Base-by-base conservation (phyloP, 2,113 vertebrate genomes). In the Mohoua ochrocephala region DNA sequence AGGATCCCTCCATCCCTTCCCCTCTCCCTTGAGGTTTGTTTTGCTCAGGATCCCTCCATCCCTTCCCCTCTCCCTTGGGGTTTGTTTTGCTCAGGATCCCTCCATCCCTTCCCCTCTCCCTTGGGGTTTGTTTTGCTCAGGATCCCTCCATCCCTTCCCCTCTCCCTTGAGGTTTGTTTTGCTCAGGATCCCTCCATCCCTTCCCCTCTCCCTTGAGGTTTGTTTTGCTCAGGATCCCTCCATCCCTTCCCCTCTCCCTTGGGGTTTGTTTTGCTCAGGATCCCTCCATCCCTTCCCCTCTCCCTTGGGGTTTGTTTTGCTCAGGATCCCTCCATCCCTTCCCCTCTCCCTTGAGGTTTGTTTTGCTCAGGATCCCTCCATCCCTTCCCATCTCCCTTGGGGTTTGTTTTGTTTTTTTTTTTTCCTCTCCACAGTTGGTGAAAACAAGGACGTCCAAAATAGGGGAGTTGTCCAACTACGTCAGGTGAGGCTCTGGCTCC, bases 401-500 rank as follows among this genome's bases (percentile, higher is more conserved):
- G 18, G 13, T 56, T 57, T 30, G 13, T 39, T 50, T 31, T 57
- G 42, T 1, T n/a, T n/a, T n/a, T n/a, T 70, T 73, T 37, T 87
- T 91, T 84, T 56, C 44, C 95, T 76, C 87, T 56, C 97, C 88
- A 28, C 95, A 99, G 99, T 27, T 99, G 93, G 98, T 99, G 93
- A 99, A 98, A 96, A 99, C 99, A 45, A 98, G 98, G 96, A 99
- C 98, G 16, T 98, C 98, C 85, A 98, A 97, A 93, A 97, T 99
- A 57, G 95, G 89, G 2, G 61, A 96, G 61, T 78, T 99, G 44
- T 97, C 96, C 35, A 96, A 97, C 64, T 98, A 97, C 10, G 89
- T 99, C 96, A 99, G 98, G 99, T 99, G 97, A 98, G 97, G 76
- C 50, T 91, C 49, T 24, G 84, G 45, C 75, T 86, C 47, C 0